Evolutionary conservation across 2,888 invertebrate genomes (phyloP).

Genomic region (Troglohyphantes excavatus): DNA sequence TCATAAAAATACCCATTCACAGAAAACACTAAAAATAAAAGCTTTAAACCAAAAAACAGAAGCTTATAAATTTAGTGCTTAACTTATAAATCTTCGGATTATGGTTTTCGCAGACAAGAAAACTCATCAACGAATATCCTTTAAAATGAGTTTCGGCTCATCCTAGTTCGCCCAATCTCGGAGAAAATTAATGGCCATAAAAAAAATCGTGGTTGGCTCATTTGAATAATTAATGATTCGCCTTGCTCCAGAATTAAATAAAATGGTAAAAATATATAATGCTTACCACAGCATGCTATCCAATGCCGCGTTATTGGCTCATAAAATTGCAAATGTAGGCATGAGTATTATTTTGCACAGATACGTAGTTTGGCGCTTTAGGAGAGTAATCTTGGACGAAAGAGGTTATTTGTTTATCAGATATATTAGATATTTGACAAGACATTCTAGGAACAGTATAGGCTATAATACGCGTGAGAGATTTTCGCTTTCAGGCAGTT

Average conservation of each 20-base stretch:
- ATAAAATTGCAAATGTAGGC: slow-evolving; percentile 22
- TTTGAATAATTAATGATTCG: slow-evolving; percentile 37
- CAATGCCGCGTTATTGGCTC: neutral
- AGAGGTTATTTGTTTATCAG: too few relatives aligned
- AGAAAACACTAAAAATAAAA: too few relatives aligned
- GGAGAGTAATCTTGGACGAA: too few relatives aligned
- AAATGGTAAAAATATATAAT: neutral
- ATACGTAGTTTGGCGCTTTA: too few relatives aligned
- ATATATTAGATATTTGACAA: too few relatives aligned
- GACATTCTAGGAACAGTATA: too few relatives aligned
- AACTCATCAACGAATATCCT: neutral
- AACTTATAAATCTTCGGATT: neutral
- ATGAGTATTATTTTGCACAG: too few relatives aligned
- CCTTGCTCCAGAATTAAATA: neutral
- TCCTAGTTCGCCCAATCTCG: neutral
- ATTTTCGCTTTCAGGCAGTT: too few relatives aligned
- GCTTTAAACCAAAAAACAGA: neutral
- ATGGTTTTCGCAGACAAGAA: neutral
- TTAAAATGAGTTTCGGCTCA: neutral
- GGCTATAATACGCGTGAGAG: too few relatives aligned
- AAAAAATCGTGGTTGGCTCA: neutral
- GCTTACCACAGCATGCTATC: neutral
- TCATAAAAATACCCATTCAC: too few relatives aligned
- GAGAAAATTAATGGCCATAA: slow-evolving; percentile 12
- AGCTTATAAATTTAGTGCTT: neutral